phyloP scores from a whole-genome alignment of 2,888 invertebrate species.

The Scaptodrosophila latifasciaeformis region DNA sequence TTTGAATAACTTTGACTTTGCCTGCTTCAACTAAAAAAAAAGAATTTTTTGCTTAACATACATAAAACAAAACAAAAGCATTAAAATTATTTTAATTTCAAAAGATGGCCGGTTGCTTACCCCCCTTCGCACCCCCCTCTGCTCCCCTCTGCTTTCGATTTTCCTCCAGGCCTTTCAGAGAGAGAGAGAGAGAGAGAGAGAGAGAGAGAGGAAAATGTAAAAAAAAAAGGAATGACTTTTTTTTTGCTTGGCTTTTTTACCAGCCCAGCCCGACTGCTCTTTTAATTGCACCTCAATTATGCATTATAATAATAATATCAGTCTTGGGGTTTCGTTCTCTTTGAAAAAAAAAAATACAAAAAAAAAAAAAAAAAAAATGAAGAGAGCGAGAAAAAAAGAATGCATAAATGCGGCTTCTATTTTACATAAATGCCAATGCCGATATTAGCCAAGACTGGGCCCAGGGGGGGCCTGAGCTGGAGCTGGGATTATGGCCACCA shows the following conservation, averaged over 20 bases:
- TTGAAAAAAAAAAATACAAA: background rate
- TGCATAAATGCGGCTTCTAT: background rate
- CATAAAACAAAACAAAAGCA: constrained; percentile 44
- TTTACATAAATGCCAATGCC: too few relatives aligned
- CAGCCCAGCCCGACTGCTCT: constrained; percentile 4
- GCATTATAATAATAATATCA: background rate
- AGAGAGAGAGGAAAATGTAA: background rate
- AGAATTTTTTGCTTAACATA: constrained; percentile 19
- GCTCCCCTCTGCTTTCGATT: constrained; percentile 36
- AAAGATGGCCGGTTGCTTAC: too few relatives aligned
- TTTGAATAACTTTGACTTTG: constrained; percentile 45
- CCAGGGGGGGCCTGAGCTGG: too few relatives aligned
- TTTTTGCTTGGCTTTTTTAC: background rate
- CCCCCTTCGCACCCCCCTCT: background rate
- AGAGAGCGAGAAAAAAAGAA: constrained; percentile 5
- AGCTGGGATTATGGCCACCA: too few relatives aligned
- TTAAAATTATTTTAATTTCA: constrained; percentile 48
- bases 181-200: too few relatives aligned
- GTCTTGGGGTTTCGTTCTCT: too few relatives aligned
- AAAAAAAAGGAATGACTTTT: background rate
- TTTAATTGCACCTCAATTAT: constrained; percentile 58
- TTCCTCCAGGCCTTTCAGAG: constrained; percentile 8
- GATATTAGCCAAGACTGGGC: too few relatives aligned
- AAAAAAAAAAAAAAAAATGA: too few relatives aligned
- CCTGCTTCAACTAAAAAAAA: constrained; percentile 30